A percentile compares a stretch with the other conserved stretches of the same genome.
Evolutionary conservation across 2,797 vertebrate species (phyloP).

Genomic region (Anniella stebbinsi): DNA sequence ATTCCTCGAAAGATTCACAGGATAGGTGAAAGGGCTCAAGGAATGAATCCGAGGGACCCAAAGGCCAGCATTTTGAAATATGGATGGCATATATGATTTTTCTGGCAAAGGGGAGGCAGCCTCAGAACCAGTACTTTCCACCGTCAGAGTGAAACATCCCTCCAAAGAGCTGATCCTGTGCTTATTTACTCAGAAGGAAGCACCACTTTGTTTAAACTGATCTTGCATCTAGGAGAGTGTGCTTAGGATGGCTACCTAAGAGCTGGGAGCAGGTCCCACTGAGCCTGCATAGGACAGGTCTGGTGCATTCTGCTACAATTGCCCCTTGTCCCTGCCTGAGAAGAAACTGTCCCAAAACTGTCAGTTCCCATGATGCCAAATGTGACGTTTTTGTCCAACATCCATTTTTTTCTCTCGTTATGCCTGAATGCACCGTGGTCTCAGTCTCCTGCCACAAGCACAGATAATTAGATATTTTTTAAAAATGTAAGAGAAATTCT

Average conservation of each 20-base stretch:
- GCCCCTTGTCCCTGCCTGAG: too few relatives aligned
- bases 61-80: neutral
- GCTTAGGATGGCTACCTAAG: too few relatives aligned
- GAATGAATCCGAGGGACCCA: neutral
- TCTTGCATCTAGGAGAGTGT: neutral
- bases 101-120: too few relatives aligned
- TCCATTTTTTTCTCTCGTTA: too few relatives aligned
- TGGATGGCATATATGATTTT: neutral
- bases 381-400: too few relatives aligned
- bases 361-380: neutral
- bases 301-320: too few relatives aligned
- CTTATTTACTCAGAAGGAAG: neutral
- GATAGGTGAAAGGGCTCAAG: too few relatives aligned
- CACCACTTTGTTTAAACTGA: neutral
- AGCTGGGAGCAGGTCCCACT: neutral
- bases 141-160: too few relatives aligned
- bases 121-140: neutral
- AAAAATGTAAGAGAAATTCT: neutral
- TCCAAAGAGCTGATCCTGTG: neutral
- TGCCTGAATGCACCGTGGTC: neutral
- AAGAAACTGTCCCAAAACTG: neutral
- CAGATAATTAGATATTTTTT: neutral
- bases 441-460: neutral
- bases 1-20: neutral
- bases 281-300: fast-evolving